Conservation (phyloP, 2,797 vertebrate genomes). For the Hemitrygon akajei region DNA sequence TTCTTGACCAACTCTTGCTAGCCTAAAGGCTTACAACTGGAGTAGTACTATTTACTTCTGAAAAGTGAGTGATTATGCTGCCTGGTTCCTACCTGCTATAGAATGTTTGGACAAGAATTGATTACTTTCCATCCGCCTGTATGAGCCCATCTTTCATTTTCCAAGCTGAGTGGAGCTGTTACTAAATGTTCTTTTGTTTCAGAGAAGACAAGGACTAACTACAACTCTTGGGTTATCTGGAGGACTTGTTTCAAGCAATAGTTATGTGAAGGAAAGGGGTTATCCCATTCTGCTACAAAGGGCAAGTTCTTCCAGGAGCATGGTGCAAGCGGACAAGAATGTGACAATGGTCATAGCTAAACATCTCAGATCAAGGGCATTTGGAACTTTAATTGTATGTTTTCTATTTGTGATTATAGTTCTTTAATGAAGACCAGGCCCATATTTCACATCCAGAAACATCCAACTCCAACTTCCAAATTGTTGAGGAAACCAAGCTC, state of each 20-base stretch:
- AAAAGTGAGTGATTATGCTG: neutral
- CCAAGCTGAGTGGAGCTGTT: neutral
- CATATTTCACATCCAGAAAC: neutral
- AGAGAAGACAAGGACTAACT: neutral
- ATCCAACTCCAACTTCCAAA: neutral
- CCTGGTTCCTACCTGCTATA: neutral
- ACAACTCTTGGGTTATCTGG: neutral
- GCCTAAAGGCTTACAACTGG: neutral
- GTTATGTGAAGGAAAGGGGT: neutral
- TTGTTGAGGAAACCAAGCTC: neutral
- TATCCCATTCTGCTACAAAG: neutral
- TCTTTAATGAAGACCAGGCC: neutral
- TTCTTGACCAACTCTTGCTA: neutral
- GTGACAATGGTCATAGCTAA: neutral
- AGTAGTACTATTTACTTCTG: neutral
- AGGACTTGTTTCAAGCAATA: too few species aligned
- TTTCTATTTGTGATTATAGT: neutral
- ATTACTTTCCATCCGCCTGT: neutral
- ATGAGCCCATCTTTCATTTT: neutral
- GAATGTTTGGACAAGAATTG: neutral
- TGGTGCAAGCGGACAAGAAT: neutral
- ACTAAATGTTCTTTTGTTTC: neutral
- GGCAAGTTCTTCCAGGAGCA: neutral
- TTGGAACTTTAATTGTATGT: neutral
- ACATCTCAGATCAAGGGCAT: neutral